These are phyloP conservation scores for Sphenodon punctatus DNA, from an alignment of 2,797 vertebrate species.

Conservation along the genomic window DNA sequence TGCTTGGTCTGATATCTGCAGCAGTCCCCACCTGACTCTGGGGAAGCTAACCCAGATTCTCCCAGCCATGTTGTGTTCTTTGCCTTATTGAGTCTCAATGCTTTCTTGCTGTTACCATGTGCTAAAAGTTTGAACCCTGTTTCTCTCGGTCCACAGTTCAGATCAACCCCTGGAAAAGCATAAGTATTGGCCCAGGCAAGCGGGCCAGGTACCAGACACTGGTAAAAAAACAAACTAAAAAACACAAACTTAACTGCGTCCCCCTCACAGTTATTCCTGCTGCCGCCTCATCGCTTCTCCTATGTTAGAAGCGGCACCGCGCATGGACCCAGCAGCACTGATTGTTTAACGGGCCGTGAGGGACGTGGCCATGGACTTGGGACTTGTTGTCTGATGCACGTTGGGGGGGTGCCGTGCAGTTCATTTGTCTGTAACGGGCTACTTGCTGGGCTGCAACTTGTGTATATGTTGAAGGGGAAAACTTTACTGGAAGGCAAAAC, in stretches of 20 bases:
- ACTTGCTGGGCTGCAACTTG: not conserved
- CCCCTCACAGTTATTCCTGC: slow-evolving; percentile 7
- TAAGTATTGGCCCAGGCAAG: slow-evolving; percentile 51
- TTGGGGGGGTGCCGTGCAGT: not conserved
- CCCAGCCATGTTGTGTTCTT: not conserved
- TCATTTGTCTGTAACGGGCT: not conserved
- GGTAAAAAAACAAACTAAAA: slow-evolving; percentile 30
- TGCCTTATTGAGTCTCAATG: slow-evolving; percentile 9
- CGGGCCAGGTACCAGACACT: slow-evolving; percentile 41
- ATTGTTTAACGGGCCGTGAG: not conserved
- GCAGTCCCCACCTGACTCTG: not conserved
- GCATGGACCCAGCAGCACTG: not conserved
- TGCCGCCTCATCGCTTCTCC: slow-evolving; percentile 14
- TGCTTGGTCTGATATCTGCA: not conserved
- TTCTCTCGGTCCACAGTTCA: slow-evolving; percentile 65
- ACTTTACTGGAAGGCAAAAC: not conserved
- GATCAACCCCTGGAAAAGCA: slow-evolving; percentile 38
- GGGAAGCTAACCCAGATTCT: not conserved
- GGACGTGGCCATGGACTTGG: not conserved
- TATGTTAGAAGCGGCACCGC: slow-evolving; percentile 5
- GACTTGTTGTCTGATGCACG: not conserved
- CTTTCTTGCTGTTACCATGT: slow-evolving; percentile 37
- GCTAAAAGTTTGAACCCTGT: slow-evolving; percentile 57
- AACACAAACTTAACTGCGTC: slow-evolving; percentile 36
- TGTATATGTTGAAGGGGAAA: not conserved